phyloP scores from a whole-genome alignment of 2,888 invertebrate species.

The Microplitis deprimator region DNA sequence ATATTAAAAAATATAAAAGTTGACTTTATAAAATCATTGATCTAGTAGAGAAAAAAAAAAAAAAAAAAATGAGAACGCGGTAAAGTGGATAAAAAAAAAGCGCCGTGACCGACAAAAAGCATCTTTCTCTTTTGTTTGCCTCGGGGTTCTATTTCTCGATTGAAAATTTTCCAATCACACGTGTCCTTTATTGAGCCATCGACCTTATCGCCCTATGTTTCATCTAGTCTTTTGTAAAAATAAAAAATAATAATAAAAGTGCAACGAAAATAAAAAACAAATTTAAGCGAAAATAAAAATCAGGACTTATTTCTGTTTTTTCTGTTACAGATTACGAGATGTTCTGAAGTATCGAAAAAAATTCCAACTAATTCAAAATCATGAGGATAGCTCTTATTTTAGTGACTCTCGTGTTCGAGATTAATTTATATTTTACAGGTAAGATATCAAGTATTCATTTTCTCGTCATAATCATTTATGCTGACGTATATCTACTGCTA shows the following conservation, averaged over 20 bases:
- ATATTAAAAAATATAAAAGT: neutral
- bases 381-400: constrained; percentile 62
- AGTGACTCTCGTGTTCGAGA: constrained; percentile 59
- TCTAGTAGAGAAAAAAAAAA: neutral
- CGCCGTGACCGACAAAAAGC: constrained; percentile 18
- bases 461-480: too few species aligned
- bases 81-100: neutral
- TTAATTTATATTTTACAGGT: constrained; percentile 63
- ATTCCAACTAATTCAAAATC: constrained; percentile 38
- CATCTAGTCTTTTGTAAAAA: constrained; percentile 28
- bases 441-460: constrained; percentile 37
- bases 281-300: neutral
- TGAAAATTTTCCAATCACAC: constrained; percentile 23
- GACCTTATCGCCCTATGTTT: constrained; percentile 13
- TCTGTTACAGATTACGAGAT: constrained; percentile 33
- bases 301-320: neutral
- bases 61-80: constrained; percentile 12
- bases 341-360: neutral
- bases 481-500: too few species aligned
- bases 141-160: constrained; percentile 4
- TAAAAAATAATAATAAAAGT: neutral
- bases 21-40: neutral
- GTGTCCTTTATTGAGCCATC: constrained; percentile 17
- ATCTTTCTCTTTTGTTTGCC: constrained; percentile 25
- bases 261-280: neutral